Evolutionary conservation across 2,888 invertebrate genomes (phyloP).

Genomic region (Glomeris marginata): DNA sequence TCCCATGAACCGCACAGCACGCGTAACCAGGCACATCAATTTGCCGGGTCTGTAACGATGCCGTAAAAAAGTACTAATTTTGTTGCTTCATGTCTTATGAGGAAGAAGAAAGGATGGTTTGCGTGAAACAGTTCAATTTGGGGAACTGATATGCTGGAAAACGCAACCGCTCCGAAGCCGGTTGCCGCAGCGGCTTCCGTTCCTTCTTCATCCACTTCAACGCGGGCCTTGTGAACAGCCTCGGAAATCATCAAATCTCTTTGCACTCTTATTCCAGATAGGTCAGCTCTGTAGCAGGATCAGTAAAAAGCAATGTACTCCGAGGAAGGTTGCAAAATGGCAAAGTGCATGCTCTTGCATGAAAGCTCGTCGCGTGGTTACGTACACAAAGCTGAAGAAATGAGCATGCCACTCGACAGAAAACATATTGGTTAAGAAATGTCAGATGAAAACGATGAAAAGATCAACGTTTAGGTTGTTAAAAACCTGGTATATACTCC

Average conservation of each 20-base stretch:
- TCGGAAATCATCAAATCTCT: constrained; percentile 3
- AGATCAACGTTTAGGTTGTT: too few species aligned
- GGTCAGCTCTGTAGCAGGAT: constrained; percentile 1
- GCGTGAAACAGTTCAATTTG: neutral
- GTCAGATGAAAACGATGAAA: too few species aligned
- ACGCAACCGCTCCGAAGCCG: neutral
- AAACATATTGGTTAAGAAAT: too few species aligned
- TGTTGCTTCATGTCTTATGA: constrained; percentile 4
- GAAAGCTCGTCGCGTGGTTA: too few species aligned
- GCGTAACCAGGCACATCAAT: too few species aligned
- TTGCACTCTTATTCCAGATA: constrained; percentile 1
- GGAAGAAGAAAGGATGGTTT: constrained; percentile 8
- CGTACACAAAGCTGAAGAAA: too few species aligned
- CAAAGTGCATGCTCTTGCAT: too few species aligned
- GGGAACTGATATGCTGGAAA: neutral
- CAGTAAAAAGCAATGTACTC: too few species aligned
- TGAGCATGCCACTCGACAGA: too few species aligned
- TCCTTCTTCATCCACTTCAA: constrained; percentile 12
- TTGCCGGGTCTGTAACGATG: neutral
- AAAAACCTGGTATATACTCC: too few species aligned
- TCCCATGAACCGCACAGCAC: too few species aligned
- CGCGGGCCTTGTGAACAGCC: constrained; percentile 9
- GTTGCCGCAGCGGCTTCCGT: constrained; percentile 13
- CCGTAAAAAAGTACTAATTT: constrained; percentile 5
- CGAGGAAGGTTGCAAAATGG: too few species aligned